Percentiles rank a stretch among this genome's conserved stretches.
Evolutionary conservation across 2,888 invertebrate species (phyloP).

Genomic region (Pterobdella sp.): DNA sequence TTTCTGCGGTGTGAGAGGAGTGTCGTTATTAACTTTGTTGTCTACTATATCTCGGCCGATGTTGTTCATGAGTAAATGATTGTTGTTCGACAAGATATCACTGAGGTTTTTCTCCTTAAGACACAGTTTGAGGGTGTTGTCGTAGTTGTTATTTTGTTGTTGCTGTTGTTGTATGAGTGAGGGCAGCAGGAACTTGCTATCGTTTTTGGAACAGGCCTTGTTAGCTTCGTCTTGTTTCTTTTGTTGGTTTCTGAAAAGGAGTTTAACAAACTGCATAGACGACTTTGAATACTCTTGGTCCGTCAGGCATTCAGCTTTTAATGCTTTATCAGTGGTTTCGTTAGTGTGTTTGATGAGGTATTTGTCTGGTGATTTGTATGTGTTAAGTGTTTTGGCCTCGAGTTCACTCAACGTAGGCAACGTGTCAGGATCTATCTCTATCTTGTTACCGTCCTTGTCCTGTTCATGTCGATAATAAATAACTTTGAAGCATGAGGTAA

Average conservation of each 20-base stretch:
- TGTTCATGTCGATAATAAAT: too few species aligned
- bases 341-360: neutral
- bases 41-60: neutral
- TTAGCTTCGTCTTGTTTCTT: neutral
- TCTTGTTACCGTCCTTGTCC: constrained; percentile 3
- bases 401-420: neutral
- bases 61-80: neutral
- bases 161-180: neutral
- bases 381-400: neutral
- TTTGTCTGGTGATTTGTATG: neutral
- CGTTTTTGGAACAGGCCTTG: neutral
- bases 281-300: too few species aligned
- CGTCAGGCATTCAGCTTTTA: too few species aligned
- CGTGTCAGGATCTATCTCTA: neutral
- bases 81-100: neutral
- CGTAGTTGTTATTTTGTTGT: neutral
- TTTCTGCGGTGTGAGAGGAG: neutral
- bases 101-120: neutral
- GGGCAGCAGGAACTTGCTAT: constrained; percentile 2
- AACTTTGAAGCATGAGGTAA: too few species aligned
- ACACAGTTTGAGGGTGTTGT: neutral
- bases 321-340: too few species aligned
- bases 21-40: neutral
- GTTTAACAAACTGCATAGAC: too few species aligned
- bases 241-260: neutral